phyloP scores from a whole-genome alignment of 2,888 invertebrate species.

The Xestia sexstrigata region DNA sequence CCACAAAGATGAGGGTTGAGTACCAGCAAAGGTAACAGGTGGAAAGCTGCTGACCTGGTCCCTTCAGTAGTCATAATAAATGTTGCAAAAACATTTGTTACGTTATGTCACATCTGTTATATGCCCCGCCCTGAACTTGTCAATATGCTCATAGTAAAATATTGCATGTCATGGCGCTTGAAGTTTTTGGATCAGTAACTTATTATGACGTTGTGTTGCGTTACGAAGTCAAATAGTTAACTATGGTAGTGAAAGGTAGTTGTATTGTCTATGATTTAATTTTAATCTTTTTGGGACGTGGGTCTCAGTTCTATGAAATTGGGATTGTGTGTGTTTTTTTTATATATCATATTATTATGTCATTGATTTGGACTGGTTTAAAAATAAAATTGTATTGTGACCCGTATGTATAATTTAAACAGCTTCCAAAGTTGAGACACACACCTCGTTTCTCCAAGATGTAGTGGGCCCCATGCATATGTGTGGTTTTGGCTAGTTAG shows the following conservation, averaged over 20 bases:
- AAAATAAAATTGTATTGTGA: not conserved
- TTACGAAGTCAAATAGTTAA: constrained; percentile 15
- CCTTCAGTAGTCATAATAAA: not conserved
- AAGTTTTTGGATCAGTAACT: not conserved
- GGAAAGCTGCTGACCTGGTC: not conserved
- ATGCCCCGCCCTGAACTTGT: constrained; percentile 30
- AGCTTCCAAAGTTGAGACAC: no score
- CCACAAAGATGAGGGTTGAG: not conserved
- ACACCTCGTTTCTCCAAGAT: not conserved
- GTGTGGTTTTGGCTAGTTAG: not conserved
- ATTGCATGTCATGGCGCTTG: constrained; percentile 18
- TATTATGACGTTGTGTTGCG: constrained; percentile 12
- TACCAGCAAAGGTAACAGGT: not conserved
- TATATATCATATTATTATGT: not conserved
- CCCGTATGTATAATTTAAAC: not conserved
- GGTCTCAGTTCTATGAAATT: not conserved
- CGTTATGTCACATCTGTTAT: constrained; percentile 3
- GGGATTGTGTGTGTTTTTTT: not conserved
- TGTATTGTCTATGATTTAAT: constrained; percentile 9
- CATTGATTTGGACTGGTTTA: not conserved
- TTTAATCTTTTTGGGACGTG: not conserved
- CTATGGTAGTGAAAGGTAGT: constrained; percentile 27
- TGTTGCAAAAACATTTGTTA: not conserved
- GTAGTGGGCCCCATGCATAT: not conserved
- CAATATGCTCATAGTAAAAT: not conserved